Evolutionary conservation across 2,797 vertebrate species (phyloP).

Genomic region (Epinephelus malabaricus): DNA sequence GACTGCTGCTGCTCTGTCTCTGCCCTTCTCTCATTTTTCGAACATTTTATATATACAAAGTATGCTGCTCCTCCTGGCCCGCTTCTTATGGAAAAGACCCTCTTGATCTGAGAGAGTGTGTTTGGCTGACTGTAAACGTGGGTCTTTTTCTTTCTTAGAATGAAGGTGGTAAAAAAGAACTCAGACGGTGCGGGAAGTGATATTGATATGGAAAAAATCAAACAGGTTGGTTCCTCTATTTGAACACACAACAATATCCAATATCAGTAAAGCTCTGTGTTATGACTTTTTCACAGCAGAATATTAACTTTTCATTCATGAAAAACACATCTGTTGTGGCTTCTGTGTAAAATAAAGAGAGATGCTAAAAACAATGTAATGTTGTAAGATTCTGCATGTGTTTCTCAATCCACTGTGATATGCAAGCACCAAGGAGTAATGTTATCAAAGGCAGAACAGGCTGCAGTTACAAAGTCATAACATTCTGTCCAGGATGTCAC

Average conservation of each 20-base stretch:
- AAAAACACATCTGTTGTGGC: background rate
- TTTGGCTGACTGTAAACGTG: background rate
- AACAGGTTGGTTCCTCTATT: conserved; percentile 83
- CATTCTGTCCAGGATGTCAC: background rate
- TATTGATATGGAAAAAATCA: conserved; percentile 86
- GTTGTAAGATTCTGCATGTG: background rate
- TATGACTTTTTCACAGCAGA: background rate
- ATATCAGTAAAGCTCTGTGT: background rate
- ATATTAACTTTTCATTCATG: background rate
- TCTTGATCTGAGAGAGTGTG: background rate
- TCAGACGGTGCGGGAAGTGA: conserved; percentile 69
- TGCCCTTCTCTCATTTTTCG: background rate
- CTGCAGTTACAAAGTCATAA: background rate
- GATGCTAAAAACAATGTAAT: background rate
- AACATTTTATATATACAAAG: background rate
- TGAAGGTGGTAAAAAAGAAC: conserved; percentile 68
- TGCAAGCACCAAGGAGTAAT: background rate
- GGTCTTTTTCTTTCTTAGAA: conserved; percentile 56
- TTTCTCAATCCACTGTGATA: background rate
- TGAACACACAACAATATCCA: background rate
- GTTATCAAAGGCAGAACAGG: conserved; percentile 1
- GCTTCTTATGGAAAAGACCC: background rate
- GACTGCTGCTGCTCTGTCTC: background rate
- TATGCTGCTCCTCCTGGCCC: background rate
- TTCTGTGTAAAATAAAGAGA: background rate